Evolutionary conservation across 2,113 vertebrate genomes (phyloP).

Genomic region (Centropristis striata): DNA sequence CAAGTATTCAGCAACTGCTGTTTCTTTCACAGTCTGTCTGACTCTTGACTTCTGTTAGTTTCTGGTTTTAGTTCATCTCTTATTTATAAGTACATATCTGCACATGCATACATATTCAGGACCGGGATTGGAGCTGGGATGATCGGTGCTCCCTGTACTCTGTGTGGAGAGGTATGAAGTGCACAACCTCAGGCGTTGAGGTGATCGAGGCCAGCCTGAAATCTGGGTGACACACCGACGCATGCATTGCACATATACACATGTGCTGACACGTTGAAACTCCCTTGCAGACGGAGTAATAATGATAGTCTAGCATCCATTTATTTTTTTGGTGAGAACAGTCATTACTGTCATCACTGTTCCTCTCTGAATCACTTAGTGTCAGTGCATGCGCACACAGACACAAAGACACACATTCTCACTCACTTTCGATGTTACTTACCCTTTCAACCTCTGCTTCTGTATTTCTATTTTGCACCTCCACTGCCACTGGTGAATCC

Average conservation of each 20-base stretch:
- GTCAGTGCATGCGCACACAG: constrained; percentile 38
- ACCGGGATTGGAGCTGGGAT: not conserved
- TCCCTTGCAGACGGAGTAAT: constrained; percentile 43
- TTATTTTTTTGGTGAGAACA: constrained; percentile 58
- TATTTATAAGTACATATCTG: constrained; percentile 63
- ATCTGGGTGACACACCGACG: constrained; percentile 16
- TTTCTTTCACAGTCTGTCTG: constrained; percentile 16
- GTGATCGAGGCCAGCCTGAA: constrained; percentile 28
- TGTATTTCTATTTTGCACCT: constrained; percentile 52
- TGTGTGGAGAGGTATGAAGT: not conserved
- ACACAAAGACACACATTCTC: constrained; percentile 21
- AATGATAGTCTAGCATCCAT: constrained; percentile 56
- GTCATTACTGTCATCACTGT: constrained; percentile 70
- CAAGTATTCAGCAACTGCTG: constrained; percentile 5
- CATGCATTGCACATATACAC: not conserved
- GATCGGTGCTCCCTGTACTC: not conserved
- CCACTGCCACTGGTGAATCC: constrained; percentile 42
- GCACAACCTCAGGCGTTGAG: constrained; percentile 12
- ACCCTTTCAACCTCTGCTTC: constrained; percentile 50
- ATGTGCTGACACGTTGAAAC: constrained; percentile 8
- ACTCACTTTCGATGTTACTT: constrained; percentile 31
- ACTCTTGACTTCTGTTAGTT: constrained; percentile 33
- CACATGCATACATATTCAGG: constrained; percentile 44
- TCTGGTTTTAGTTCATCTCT: constrained; percentile 60
- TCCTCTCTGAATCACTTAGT: constrained; percentile 62